Percentiles rank a stretch among this genome's conserved stretches.
Evolutionary conservation across 2,888 invertebrate species (phyloP).

Genomic region (Cistogaster globosa): DNA sequence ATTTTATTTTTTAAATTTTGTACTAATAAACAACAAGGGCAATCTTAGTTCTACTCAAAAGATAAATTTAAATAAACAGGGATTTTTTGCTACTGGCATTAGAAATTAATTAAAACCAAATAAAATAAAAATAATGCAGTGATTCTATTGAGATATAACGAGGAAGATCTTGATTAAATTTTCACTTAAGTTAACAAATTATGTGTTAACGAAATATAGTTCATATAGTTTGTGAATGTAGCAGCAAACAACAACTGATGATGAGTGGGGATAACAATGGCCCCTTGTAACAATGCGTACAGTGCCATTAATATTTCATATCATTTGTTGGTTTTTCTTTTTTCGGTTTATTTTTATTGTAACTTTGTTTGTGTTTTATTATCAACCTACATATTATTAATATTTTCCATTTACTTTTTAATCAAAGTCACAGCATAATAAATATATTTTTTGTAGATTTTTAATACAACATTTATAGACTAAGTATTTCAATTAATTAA

Average conservation of each 20-base stretch:
- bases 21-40: slow-evolving; percentile 70
- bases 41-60: slow-evolving; percentile 42
- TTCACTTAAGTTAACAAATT: background rate
- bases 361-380: background rate
- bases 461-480: slow-evolving; percentile 61
- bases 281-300: background rate
- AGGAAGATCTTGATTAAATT: background rate
- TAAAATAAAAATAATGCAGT: background rate
- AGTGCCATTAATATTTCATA: slow-evolving; percentile 1
- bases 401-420: background rate
- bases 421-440: background rate
- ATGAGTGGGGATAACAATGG: background rate
- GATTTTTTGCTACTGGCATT: no score
- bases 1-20: slow-evolving; percentile 28
- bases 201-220: no score
- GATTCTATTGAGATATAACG: background rate
- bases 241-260: slow-evolving; percentile 4
- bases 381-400: background rate
- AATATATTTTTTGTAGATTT: slow-evolving; percentile 45
- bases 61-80: background rate
- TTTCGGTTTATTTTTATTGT: background rate
- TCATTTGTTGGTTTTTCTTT: background rate
- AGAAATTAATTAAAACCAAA: background rate
- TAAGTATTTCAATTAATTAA: slow-evolving; percentile 62
- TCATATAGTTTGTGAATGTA: slow-evolving; percentile 23